Percentiles rank a stretch among this genome's conserved stretches.
phyloP scores from a whole-genome alignment of 1,140 invertebrate species.

The Drosophila arizonae region DNA sequence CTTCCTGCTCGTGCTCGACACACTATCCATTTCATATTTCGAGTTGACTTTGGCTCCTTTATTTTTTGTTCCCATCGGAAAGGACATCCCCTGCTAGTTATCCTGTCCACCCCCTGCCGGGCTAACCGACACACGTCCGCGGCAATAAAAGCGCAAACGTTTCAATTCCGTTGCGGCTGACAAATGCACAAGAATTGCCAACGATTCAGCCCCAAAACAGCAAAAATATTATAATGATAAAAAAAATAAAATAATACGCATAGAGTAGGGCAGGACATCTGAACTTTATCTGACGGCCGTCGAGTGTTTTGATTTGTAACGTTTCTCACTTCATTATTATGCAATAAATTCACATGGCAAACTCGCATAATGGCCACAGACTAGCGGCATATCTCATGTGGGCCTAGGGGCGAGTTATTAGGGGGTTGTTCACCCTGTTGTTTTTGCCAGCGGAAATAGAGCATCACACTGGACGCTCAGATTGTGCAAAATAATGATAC shows the following conservation, averaged over 20 bases:
- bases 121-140: conserved; percentile 62
- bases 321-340: conserved; percentile 83
- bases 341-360: conserved; percentile 69
- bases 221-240: conserved; percentile 69
- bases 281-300: conserved; percentile 75
- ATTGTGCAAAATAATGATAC: conserved; percentile 68
- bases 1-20: conserved; percentile 46
- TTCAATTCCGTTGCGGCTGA: conserved; percentile 82
- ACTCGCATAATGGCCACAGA: conserved; percentile 57
- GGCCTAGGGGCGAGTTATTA: conserved; percentile 25
- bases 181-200: conserved; percentile 75
- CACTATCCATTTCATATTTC: conserved; percentile 66
- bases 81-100: conserved; percentile 17
- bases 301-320: conserved; percentile 83
- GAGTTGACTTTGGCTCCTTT: background rate
- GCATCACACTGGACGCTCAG: conserved; percentile 52
- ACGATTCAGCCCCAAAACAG: conserved; percentile 56
- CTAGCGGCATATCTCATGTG: conserved; percentile 34
- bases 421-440: conserved; percentile 40
- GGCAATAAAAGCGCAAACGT: conserved; percentile 78
- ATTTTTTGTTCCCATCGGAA: conserved; percentile 59
- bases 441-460: conserved; percentile 57
- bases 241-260: conserved; percentile 33
- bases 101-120: conserved; percentile 2
- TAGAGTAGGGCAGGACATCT: conserved; percentile 18